Evolutionary conservation across 2,888 invertebrate genomes (phyloP).

Genomic region (Alcis repandata): DNA sequence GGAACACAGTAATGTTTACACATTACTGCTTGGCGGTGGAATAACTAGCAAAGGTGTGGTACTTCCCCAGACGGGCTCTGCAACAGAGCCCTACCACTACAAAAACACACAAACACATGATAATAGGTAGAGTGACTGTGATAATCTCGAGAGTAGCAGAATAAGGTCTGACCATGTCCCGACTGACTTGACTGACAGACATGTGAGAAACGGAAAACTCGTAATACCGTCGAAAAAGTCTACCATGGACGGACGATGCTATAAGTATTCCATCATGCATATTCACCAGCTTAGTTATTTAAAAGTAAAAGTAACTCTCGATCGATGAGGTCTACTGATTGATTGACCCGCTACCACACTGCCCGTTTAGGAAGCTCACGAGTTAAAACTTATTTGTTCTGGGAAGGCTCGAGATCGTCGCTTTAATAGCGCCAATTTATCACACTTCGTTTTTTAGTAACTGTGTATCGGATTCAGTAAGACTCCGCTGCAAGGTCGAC

Average conservation of each 20-base stretch:
- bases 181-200: conserved; percentile 54
- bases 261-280: conserved; percentile 71
- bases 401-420: conserved; percentile 51
- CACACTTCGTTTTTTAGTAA: conserved; percentile 71
- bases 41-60: no score
- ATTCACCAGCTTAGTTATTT: conserved; percentile 75
- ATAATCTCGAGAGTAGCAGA: no score
- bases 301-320: conserved; percentile 83
- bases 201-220: conserved; percentile 64
- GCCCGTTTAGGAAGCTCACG: conserved; percentile 64
- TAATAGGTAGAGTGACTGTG: no score
- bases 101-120: no score
- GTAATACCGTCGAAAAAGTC: conserved; percentile 62
- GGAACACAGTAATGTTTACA: no score
- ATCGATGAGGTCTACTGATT: conserved; percentile 68
- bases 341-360: conserved; percentile 61
- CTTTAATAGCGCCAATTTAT: conserved; percentile 75
- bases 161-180: conserved; percentile 33
- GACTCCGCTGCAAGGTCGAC: conserved; percentile 82
- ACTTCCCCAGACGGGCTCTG: no score
- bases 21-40: no score
- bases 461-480: conserved; percentile 80
- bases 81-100: no score
- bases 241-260: conserved; percentile 66
- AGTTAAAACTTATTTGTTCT: conserved; percentile 62